A percentile compares a stretch with the other conserved stretches of the same genome.
Evolutionary conservation across 2,888 invertebrate species (phyloP).

Genomic region (Polyommatus iphigenia): DNA sequence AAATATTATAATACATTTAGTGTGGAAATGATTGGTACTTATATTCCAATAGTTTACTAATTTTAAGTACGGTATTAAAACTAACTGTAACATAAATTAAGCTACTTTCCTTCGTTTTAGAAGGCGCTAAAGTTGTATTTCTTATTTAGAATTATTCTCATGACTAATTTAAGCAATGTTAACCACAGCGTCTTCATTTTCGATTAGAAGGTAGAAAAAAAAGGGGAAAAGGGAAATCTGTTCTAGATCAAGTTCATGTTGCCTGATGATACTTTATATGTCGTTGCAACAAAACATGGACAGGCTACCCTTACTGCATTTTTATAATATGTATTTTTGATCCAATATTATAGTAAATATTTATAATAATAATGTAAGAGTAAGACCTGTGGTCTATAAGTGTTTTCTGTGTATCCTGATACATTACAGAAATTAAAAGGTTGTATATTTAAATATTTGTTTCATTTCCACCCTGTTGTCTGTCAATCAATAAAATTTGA

Average conservation of each 20-base stretch:
- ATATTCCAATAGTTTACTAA: slow-evolving; percentile 23
- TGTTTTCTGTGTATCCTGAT: slow-evolving; percentile 47
- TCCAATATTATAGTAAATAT: slow-evolving; percentile 40
- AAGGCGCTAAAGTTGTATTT: slow-evolving; percentile 53
- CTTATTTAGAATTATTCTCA: slow-evolving; percentile 42
- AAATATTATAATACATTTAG: not conserved
- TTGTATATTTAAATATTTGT: slow-evolving; percentile 38
- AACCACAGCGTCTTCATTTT: slow-evolving; percentile 41
- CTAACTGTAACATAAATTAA: slow-evolving; percentile 34
- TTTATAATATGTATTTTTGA: slow-evolving; percentile 37
- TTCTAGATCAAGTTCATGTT: not conserved
- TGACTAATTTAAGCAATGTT: slow-evolving; percentile 39
- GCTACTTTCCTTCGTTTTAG: slow-evolving; percentile 65
- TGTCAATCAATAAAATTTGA: not conserved
- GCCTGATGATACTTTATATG: not conserved
- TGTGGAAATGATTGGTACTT: slow-evolving; percentile 22
- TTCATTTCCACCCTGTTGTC: slow-evolving; percentile 38
- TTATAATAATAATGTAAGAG: slow-evolving; percentile 45
- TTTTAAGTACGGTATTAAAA: slow-evolving; percentile 25
- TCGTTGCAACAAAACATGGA: not conserved
- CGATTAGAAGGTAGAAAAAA: slow-evolving; percentile 38
- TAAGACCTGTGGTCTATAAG: slow-evolving; percentile 77
- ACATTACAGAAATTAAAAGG: slow-evolving; percentile 45
- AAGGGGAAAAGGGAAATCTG: slow-evolving; percentile 37
- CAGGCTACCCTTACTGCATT: slow-evolving; percentile 41